phyloP scores from a whole-genome alignment of 2,797 vertebrate genomes.

The Chanos chanos region DNA sequence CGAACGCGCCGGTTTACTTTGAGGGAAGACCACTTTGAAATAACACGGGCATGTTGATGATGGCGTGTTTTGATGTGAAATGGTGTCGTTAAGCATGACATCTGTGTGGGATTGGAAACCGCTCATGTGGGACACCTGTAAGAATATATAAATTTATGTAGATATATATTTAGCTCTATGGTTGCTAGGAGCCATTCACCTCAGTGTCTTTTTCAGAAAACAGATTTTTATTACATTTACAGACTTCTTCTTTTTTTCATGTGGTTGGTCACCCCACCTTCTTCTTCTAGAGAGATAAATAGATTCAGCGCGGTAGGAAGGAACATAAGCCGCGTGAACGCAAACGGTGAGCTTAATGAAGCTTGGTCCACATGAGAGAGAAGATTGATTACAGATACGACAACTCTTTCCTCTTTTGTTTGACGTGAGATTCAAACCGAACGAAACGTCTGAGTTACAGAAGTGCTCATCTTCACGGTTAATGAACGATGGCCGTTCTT shows the following conservation, averaged over 20 bases:
- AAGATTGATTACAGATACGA: not conserved
- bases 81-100: constrained; percentile 29
- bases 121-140: no score
- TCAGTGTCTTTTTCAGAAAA: not conserved
- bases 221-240: not conserved
- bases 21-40: not conserved
- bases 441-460: no score
- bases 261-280: constrained; percentile 8
- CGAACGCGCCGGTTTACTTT: not conserved
- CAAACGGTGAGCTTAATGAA: not conserved
- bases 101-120: constrained; percentile 8
- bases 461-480: no score
- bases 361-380: not conserved
- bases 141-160: no score
- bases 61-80: constrained; percentile 31
- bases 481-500: no score
- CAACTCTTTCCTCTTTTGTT: not conserved
- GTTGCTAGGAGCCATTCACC: constrained; percentile 18
- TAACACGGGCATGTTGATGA: no score
- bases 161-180: not conserved
- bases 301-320: constrained; percentile 1
- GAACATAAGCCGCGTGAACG: not conserved
- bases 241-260: constrained; percentile 1
- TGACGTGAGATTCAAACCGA: not conserved
- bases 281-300: not conserved